Percentiles rank a stretch among this genome's conserved stretches.
These are phyloP conservation scores for Brachynemurus nebulosus DNA, from an alignment of 2,888 invertebrate genomes.

Conservation along the genomic window DNA sequence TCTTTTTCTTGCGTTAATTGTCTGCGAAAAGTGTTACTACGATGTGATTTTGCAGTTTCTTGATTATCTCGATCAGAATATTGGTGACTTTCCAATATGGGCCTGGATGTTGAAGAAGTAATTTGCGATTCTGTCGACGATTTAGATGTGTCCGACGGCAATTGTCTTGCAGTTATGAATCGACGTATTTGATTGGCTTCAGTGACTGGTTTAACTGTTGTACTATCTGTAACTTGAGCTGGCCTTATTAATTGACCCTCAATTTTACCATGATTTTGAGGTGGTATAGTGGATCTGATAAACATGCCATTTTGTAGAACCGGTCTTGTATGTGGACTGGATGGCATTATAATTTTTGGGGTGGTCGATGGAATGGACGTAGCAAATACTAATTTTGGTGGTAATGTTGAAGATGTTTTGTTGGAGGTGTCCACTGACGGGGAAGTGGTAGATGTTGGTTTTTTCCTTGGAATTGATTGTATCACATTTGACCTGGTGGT, in stretches of 20 bases:
- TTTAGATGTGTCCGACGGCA: constrained; percentile 25
- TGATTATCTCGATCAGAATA: constrained; percentile 31
- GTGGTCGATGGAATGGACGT: constrained; percentile 28
- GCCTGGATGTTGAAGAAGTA: constrained; percentile 28
- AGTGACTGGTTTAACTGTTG: constrained; percentile 18
- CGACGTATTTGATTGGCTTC: constrained; percentile 25
- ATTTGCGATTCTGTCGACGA: constrained; percentile 15
- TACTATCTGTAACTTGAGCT: constrained; percentile 23
- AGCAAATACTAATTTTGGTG: constrained; percentile 26
- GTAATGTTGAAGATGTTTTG: constrained; percentile 25
- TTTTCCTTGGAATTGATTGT: constrained; percentile 47
- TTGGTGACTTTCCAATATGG: constrained; percentile 37
- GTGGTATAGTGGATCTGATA: constrained; percentile 21
- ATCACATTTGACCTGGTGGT: constrained; percentile 45
- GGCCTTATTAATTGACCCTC: constrained; percentile 27
- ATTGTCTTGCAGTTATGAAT: constrained; percentile 21
- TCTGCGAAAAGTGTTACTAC: constrained; percentile 46
- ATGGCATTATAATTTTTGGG: constrained; percentile 17
- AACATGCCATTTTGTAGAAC: constrained; percentile 22
- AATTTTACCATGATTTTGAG: constrained; percentile 19
- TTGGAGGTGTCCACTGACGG: constrained; percentile 26
- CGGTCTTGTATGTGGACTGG: constrained; percentile 4
- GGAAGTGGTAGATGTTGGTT: constrained; percentile 30
- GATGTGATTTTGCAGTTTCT: constrained; percentile 26
- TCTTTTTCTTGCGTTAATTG: constrained; percentile 44